Percentiles rank a stretch among this genome's conserved stretches.
These are phyloP conservation scores for Leptinotarsa defecta DNA, from an alignment of 1,140 invertebrate species.

Conservation along the genomic window DNA sequence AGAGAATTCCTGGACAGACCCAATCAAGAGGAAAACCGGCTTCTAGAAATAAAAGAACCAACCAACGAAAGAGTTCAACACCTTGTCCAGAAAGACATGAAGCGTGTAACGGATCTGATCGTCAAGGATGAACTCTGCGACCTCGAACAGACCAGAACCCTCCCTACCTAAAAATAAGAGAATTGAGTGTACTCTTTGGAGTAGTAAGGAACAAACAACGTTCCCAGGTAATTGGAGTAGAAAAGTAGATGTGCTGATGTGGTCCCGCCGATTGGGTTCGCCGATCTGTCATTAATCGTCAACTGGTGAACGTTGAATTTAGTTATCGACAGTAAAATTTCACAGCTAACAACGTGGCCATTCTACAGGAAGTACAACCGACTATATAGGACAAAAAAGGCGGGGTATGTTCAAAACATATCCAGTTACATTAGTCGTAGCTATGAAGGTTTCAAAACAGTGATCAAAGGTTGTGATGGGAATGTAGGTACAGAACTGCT, in stretches of 20 bases:
- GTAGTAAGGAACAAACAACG: not conserved
- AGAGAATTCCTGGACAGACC: not conserved
- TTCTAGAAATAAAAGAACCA: not conserved
- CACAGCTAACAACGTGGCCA: not conserved
- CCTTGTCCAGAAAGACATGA: not conserved
- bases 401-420: not conserved
- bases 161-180: not conserved
- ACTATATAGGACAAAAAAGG: not conserved
- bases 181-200: not conserved
- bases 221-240: not conserved
- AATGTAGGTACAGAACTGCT: not conserved
- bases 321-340: not conserved
- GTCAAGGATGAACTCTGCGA: not conserved
- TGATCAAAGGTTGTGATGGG: not conserved
- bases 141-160: not conserved
- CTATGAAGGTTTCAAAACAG: not conserved
- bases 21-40: not conserved
- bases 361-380: not conserved
- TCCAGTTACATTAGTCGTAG: not conserved
- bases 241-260: not conserved
- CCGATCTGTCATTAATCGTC: no score
- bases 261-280: not conserved
- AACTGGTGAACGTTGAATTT: not conserved
- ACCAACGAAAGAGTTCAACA: not conserved
- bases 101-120: not conserved